These are phyloP conservation scores for Nephrocerus scutellatus DNA, from an alignment of 2,888 invertebrate genomes.

Conservation along the genomic window DNA sequence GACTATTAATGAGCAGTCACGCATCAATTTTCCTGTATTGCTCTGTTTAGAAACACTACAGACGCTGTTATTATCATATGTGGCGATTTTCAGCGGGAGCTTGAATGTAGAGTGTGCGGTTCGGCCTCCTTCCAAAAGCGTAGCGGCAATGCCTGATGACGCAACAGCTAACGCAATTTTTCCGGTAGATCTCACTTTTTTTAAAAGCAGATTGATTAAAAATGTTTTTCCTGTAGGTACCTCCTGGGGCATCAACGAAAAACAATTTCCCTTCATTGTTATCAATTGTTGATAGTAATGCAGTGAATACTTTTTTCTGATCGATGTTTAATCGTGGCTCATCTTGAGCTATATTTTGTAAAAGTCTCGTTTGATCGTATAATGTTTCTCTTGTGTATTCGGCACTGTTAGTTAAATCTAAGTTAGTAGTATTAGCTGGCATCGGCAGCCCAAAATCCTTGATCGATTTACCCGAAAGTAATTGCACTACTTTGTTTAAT, in stretches of 20 bases:
- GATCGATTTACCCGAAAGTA: no score
- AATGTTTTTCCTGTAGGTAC: conserved; percentile 43
- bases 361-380: not conserved
- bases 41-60: no score
- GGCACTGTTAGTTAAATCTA: no score
- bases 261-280: conserved; percentile 1
- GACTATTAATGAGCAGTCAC: conserved; percentile 8
- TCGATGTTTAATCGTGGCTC: not conserved
- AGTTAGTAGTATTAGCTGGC: no score
- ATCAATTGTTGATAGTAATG: conserved; percentile 3
- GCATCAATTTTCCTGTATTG: conserved; percentile 30
- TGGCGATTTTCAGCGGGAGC: no score
- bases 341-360: not conserved
- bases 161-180: conserved; percentile 35
- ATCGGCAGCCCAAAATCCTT: no score
- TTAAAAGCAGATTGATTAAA: conserved; percentile 37
- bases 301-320: not conserved
- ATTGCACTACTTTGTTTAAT: no score
- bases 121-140: conserved; percentile 29
- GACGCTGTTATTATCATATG: no score
- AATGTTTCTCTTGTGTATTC: no score
- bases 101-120: no score
- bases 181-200: no score
- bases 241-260: conserved; percentile 3
- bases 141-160: conserved; percentile 44